Percentiles rank a stretch among this genome's conserved stretches.
Conservation (phyloP, 2,888 invertebrate species). For the Lypha dubia region DNA sequence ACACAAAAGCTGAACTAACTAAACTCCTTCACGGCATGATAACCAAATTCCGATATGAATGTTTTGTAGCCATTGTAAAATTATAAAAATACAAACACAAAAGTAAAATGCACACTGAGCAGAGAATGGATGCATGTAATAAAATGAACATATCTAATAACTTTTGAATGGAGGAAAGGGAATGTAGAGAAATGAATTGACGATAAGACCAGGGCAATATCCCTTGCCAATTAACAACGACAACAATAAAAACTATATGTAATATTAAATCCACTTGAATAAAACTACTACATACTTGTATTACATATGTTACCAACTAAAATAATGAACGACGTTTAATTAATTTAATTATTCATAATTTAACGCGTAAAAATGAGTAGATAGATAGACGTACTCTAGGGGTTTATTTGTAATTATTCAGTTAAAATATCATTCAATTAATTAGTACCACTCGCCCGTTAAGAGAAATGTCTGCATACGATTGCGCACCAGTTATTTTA, state of each 20-base stretch:
- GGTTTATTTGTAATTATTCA: not conserved
- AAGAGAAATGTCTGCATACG: too few species aligned
- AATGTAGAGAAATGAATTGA: not conserved
- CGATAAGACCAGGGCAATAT: conserved; percentile 4
- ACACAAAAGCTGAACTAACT: conserved; percentile 12
- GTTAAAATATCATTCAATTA: too few species aligned
- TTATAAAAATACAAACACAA: conserved; percentile 30
- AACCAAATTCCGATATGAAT: conserved; percentile 45
- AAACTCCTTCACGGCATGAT: conserved; percentile 60
- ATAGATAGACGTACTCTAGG: too few species aligned
- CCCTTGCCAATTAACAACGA: conserved; percentile 1
- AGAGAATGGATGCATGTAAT: conserved; percentile 18
- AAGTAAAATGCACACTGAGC: conserved; percentile 17
- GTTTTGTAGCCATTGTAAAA: conserved; percentile 32
- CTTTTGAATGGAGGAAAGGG: not conserved
- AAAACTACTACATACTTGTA: conserved; percentile 3
- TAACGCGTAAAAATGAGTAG: not conserved
- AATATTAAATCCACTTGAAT: not conserved
- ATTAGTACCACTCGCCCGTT: too few species aligned
- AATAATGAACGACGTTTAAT: conserved; percentile 17
- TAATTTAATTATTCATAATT: not conserved
- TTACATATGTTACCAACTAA: not conserved
- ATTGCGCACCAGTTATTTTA: too few species aligned
- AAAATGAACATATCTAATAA: conserved; percentile 22
- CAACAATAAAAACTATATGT: not conserved